Base-by-base conservation (phyloP, 2,888 invertebrate species). In the Odontomyia ornata region DNA sequence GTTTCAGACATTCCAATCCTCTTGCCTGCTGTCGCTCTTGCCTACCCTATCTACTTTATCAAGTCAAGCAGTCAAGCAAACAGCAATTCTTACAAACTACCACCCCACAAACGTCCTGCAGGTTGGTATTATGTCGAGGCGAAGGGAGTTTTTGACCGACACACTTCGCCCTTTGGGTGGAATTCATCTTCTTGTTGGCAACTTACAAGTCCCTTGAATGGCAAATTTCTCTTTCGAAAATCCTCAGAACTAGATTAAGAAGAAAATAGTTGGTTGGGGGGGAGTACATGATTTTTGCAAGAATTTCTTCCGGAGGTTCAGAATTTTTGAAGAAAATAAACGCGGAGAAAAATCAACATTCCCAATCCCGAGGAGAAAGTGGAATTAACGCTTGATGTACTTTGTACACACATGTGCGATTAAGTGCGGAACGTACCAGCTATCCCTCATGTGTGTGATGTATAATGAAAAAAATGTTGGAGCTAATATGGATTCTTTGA, bases 381-480 rank as follows among this genome's bases (percentile, higher is more conserved):
- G 21, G 15, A 36, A 18, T 30, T 36, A 7, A 27, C 3, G 36
- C 30, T 36, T 18, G 64, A 3, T 13, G 28, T 64, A 69, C 46
- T 46, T 69, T 25, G 69, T 69, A 69, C 30, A 69, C 69, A 69
- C 69, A 69, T 69, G 67, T 67, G 69, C 27, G 69, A 47, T 69
- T 69, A n/a, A n/a, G n/a, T n/a, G n/a, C n/a, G n/a, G n/a, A n/a
- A n/a, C n/a, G n/a, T n/a, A n/a, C n/a, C n/a, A n/a, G n/a, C n/a
- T n/a, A n/a, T n/a, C n/a, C n/a, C n/a, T n/a, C n/a, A n/a, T n/a
- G n/a, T n/a, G n/a, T n/a, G n/a, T n/a, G n/a, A n/a, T n/a, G n/a
- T n/a, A n/a, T n/a, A n/a, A n/a, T n/a, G n/a, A n/a, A n/a, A n/a
- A n/a, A n/a, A n/a, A n/a, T n/a, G n/a, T n/a, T n/a, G n/a, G n/a